Conservation (phyloP, 2,888 invertebrate species). For the Tipula vernalis region DNA sequence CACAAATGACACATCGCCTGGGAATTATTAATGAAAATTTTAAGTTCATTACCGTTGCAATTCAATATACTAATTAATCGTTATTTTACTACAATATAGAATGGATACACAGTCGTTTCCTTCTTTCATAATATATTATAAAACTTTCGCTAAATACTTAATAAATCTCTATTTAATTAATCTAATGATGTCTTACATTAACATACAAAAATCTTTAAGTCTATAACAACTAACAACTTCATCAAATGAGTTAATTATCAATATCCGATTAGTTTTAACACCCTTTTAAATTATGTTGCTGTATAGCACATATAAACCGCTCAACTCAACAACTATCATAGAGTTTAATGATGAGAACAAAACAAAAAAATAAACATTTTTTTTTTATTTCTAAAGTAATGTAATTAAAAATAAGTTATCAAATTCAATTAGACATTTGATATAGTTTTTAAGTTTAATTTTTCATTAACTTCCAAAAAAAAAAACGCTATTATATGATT, state of each 20-base stretch:
- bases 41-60: neutral
- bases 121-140: neutral
- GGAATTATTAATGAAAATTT: neutral
- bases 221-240: neutral
- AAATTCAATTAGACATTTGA: neutral
- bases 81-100: neutral
- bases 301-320: neutral
- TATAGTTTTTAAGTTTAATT: neutral
- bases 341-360: neutral
- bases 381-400: neutral
- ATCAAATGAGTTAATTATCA: neutral
- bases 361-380: neutral
- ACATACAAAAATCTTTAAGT: neutral
- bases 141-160: neutral
- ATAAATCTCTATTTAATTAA: neutral
- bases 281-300: neutral
- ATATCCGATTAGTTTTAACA: neutral
- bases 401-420: neutral
- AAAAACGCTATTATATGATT: too few species aligned
- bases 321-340: neutral
- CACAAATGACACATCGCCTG: neutral
- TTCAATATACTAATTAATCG: neutral
- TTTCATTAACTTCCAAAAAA: neutral
- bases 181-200: neutral
- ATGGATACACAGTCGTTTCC: neutral